These are phyloP conservation scores for Pardosa pseudoannulata DNA, from an alignment of 2,888 invertebrate species.

Conservation along the genomic window DNA sequence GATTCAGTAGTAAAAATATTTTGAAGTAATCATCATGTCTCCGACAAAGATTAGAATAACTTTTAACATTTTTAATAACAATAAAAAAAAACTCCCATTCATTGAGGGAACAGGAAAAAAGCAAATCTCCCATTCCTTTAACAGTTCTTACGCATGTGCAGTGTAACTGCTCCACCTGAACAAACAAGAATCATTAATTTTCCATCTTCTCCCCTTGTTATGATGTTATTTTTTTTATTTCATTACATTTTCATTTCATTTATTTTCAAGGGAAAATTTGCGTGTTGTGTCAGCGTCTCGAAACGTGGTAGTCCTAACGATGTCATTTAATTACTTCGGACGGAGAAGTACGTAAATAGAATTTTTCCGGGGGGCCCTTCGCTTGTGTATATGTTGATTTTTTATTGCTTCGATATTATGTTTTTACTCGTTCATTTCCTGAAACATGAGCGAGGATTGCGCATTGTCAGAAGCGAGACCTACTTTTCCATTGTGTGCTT, in stretches of 20 bases:
- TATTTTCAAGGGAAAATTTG: constrained; percentile 37
- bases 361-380: constrained; percentile 26
- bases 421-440: constrained; percentile 19
- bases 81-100: too few species aligned
- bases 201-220: constrained; percentile 37
- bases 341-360: constrained; percentile 35
- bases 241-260: constrained; percentile 62
- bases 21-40: too few species aligned
- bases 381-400: too few species aligned
- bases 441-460: constrained; percentile 56
- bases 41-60: too few species aligned
- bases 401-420: constrained; percentile 9
- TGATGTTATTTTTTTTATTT: constrained; percentile 30
- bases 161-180: constrained; percentile 30
- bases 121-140: not conserved
- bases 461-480: not conserved
- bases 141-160: not conserved
- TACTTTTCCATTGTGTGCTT: too few species aligned
- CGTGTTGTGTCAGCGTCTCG: constrained; percentile 50
- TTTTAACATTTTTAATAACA: too few species aligned
- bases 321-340: constrained; percentile 63
- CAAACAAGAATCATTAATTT: constrained; percentile 70
- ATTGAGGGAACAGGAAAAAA: too few species aligned
- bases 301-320: constrained; percentile 38
- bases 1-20: too few species aligned